A percentile compares a stretch with the other conserved stretches of the same genome.
phyloP scores from a whole-genome alignment of 2,888 invertebrate species.

The Andricus quercusramuli region DNA sequence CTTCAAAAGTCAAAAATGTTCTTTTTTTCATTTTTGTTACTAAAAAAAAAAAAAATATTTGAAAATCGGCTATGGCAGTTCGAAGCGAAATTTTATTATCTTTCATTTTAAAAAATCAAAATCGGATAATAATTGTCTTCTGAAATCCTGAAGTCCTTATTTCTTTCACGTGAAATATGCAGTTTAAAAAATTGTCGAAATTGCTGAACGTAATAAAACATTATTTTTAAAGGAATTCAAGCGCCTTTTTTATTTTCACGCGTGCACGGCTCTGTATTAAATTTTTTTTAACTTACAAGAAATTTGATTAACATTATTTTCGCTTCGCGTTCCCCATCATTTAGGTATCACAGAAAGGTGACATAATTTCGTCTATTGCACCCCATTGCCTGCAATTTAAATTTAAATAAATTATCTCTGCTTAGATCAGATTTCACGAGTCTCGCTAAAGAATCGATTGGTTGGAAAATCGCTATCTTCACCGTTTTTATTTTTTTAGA shows the following conservation, averaged over 20 bases:
- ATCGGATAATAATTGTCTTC: no score
- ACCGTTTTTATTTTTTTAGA: background rate
- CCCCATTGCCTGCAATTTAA: slow-evolving; percentile 66
- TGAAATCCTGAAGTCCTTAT: no score
- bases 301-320: slow-evolving; percentile 71
- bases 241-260: slow-evolving; percentile 31
- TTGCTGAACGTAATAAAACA: no score
- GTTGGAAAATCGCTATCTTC: background rate
- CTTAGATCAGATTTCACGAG: slow-evolving; percentile 45
- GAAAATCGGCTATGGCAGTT: no score
- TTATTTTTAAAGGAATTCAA: no score
- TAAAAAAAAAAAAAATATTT: no score
- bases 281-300: slow-evolving; percentile 9
- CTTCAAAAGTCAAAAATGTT: no score
- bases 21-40: no score
- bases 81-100: no score
- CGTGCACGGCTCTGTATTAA: slow-evolving; percentile 47
- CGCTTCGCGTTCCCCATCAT: slow-evolving; percentile 69
- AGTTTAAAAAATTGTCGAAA: no score
- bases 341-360: slow-evolving; percentile 76
- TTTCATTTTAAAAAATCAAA: no score
- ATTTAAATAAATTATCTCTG: slow-evolving; percentile 49
- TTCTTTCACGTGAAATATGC: no score
- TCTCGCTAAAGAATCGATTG: slow-evolving; percentile 4
- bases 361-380: slow-evolving; percentile 73